Conservation (phyloP, 2,113 vertebrate genomes). For the Myxocyprinus asiaticus region DNA sequence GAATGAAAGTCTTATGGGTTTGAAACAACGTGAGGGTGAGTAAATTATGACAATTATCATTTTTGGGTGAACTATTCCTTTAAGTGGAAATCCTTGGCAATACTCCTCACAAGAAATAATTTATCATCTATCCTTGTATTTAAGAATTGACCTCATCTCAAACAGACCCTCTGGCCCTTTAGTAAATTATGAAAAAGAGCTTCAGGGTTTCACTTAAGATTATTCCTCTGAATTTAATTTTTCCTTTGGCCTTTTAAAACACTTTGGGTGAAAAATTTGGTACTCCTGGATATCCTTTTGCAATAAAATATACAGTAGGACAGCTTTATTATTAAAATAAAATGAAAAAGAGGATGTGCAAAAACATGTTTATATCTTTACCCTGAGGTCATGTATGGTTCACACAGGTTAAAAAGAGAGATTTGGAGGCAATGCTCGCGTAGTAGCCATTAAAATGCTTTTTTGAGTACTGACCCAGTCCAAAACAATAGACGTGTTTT, state of each 20-base stretch:
- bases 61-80: no score
- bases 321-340: constrained; percentile 18
- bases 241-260: no score
- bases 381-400: constrained; percentile 23
- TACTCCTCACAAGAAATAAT: neutral
- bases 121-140: neutral
- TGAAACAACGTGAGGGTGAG: no score
- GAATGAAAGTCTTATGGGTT: no score
- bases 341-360: neutral
- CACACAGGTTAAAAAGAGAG: constrained; percentile 15
- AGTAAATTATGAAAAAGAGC: constrained; percentile 9
- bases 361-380: constrained; percentile 22
- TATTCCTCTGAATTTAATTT: no score
- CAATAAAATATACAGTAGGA: neutral
- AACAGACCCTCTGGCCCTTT: constrained; percentile 3
- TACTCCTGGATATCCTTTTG: constrained; percentile 14
- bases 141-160: constrained; percentile 3
- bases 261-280: neutral
- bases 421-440: neutral
- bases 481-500: no score
- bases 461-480: no score
- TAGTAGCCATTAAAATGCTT: no score
- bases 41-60: no score
- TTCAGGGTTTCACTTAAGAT: no score
- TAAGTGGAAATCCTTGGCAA: no score